phyloP scores from a whole-genome alignment of 2,113 vertebrate species.

The Leuciscus idus region DNA sequence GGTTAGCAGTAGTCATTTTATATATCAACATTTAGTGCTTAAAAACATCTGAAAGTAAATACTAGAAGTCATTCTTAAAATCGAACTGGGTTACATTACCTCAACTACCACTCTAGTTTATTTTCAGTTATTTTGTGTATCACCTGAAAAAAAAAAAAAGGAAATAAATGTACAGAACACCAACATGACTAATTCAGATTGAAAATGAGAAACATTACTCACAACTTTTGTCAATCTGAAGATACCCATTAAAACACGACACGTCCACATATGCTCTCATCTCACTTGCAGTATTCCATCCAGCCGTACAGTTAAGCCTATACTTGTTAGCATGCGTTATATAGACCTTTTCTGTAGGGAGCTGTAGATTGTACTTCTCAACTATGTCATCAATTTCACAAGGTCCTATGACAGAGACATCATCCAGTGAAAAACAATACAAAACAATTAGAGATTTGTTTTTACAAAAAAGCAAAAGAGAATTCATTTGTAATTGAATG shows the following conservation, averaged over 20 bases:
- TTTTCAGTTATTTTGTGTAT: not conserved
- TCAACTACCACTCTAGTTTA: not conserved
- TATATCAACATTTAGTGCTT: not conserved
- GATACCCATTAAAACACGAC: not conserved
- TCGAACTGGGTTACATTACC: not conserved
- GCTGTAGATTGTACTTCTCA: conserved; percentile 13
- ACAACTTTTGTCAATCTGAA: conserved; percentile 32
- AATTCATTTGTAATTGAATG: not conserved
- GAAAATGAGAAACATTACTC: not conserved
- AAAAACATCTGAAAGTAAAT: not conserved
- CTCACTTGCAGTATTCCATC: conserved; percentile 2
- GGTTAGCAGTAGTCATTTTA: not conserved
- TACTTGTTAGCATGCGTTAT: not conserved
- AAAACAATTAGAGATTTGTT: not conserved
- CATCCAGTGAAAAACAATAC: not conserved
- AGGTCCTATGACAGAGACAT: not conserved
- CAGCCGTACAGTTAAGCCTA: not conserved
- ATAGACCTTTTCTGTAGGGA: conserved; percentile 2
- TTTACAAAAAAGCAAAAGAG: no score
- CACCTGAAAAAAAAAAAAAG: not conserved
- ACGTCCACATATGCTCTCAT: not conserved
- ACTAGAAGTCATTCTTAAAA: not conserved
- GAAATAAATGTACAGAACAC: not conserved
- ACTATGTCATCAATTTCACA: conserved; percentile 15
- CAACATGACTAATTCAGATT: not conserved